Conservation (phyloP, 2,113 vertebrate species). For the Muscicapa adusta region DNA sequence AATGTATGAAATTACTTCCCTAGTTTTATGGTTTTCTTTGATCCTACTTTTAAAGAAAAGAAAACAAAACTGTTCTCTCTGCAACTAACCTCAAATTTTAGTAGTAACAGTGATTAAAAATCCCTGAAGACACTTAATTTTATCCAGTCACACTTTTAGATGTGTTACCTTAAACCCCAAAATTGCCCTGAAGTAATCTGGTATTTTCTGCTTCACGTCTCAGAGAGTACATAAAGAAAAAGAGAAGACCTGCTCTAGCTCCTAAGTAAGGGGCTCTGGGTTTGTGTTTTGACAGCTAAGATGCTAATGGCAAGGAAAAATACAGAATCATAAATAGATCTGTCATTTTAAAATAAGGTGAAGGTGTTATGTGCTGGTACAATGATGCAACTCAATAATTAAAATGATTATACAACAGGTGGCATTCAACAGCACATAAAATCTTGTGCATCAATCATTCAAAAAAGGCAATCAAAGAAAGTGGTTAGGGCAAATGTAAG, state of each 20-base stretch:
- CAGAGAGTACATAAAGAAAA: slow-evolving; percentile 6
- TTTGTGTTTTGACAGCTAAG: not conserved
- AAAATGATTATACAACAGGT: slow-evolving; percentile 66
- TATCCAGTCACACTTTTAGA: not conserved
- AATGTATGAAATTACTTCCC: slow-evolving; percentile 22
- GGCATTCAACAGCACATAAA: slow-evolving; percentile 44
- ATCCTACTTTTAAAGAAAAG: slow-evolving; percentile 31
- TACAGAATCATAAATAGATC: slow-evolving; percentile 8
- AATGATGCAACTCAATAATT: slow-evolving; percentile 43
- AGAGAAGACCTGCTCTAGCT: not conserved
- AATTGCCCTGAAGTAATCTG: not conserved
- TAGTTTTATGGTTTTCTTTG: not conserved
- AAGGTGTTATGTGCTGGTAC: slow-evolving; percentile 12
- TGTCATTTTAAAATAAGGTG: slow-evolving; percentile 42
- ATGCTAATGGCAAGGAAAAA: not conserved
- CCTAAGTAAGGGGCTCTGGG: not conserved
- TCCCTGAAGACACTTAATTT: not conserved
- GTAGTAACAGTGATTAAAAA: not conserved
- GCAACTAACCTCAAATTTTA: not conserved
- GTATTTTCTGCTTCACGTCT: not conserved
- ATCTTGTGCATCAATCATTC: slow-evolving; percentile 48
- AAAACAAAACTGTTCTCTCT: not conserved
- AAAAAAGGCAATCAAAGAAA: slow-evolving; percentile 57
- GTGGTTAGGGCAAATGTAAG: slow-evolving; percentile 29
- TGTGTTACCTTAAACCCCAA: not conserved